A percentile compares a stretch with the other conserved stretches of the same genome.
Evolutionary conservation across 2,888 invertebrate genomes (phyloP).

Genomic region (Yponomeuta plumbellus): DNA sequence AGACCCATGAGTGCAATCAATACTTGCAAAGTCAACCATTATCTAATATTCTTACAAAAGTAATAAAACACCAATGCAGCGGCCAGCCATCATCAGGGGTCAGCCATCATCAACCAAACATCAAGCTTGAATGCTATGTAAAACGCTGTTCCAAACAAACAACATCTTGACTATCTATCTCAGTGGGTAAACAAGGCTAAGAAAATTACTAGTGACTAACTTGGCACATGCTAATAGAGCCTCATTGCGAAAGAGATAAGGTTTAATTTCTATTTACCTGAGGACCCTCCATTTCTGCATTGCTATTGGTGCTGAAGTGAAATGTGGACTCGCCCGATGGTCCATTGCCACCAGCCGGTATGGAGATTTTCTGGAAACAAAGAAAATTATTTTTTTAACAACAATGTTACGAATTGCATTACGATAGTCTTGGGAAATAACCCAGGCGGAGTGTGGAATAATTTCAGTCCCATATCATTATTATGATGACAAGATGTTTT

Average conservation of each 20-base stretch:
- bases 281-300: constrained; percentile 87
- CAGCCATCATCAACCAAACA: too few relatives aligned
- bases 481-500: background rate
- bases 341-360: constrained; percentile 78
- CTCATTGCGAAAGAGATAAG: background rate
- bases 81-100: too few relatives aligned
- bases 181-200: too few relatives aligned
- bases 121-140: too few relatives aligned
- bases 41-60: too few relatives aligned
- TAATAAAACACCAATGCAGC: too few relatives aligned
- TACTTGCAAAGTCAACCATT: too few relatives aligned
- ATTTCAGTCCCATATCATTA: background rate
- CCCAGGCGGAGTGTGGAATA: background rate
- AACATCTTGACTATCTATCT: too few relatives aligned
- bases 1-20: too few relatives aligned
- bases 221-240: background rate
- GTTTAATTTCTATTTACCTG: constrained; percentile 58
- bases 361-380: constrained; percentile 82
- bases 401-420: background rate
- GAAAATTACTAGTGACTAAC: background rate
- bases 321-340: constrained; percentile 73
- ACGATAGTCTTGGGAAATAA: background rate
- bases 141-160: too few relatives aligned
- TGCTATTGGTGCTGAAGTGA: constrained; percentile 88
- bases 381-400: constrained; percentile 27